Evolutionary conservation across 2,888 invertebrate genomes (phyloP), one percentile per base, ranked within the genome.

Genomic region (Drosophila testacea): DNA sequence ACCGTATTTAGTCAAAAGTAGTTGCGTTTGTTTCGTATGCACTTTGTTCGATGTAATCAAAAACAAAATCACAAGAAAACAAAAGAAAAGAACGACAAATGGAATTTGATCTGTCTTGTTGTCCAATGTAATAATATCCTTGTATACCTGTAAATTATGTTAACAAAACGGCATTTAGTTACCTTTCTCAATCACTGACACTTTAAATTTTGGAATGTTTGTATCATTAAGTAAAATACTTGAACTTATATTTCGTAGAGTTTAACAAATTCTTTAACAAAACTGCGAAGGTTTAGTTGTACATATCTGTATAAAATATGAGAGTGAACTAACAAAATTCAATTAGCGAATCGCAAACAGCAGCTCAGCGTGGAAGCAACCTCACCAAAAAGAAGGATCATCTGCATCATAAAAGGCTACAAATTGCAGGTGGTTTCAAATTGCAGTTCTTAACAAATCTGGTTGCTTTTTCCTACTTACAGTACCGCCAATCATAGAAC

Each of bases 401-500:
- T 41, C 46, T 55, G 47, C 13, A 10, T 13, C 16, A 42, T 42
- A 28, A 16, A 28, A 0, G 59, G 50, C 41, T 51, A 41, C 38
- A 46, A 36, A 6, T 28, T 51, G 6, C 47, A 13, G 63, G 39
- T 22, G 6, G 27, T 42, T 39, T 47, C 42, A 46, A 59, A 59
- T 62, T 47, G 55, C 62, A 51, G 48, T 56, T 77, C 60, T 63
- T 87, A 82, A 82, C 77, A 48, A 69, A 28, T 83, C 48, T 86
- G 73, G 83, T 80, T 88, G 65, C 42, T 78, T 79, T 65, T 66
- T 88, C 74, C 80, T 86, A 81, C 83, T 94, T 94, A 92, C 95
- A 96, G 96, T 96, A 94, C 96, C 96, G 93, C 96, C 96, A 93
- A 95, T 95, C 94, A 96, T 96, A 94, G 96, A 96, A 94, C 95